phyloP scores from a whole-genome alignment of 2,797 vertebrate genomes.

The Pantherophis alleghaniensis region DNA sequence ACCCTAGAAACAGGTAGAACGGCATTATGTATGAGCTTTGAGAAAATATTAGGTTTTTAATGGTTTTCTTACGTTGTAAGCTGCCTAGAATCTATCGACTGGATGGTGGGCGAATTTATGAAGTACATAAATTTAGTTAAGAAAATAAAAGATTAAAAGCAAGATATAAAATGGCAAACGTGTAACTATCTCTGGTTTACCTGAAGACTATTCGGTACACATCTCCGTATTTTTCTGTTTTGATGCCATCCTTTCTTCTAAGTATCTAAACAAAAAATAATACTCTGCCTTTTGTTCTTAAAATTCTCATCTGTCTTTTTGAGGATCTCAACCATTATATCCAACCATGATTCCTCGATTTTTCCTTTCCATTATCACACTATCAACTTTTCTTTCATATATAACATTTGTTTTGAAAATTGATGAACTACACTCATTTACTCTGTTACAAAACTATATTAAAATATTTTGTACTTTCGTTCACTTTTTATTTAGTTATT shows the following conservation, averaged over 20 bases:
- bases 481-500: not conserved
- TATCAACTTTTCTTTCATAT: no score
- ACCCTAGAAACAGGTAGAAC: not conserved
- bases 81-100: not conserved
- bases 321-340: not conserved
- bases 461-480: not conserved
- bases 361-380: no score
- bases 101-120: not conserved
- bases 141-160: not conserved
- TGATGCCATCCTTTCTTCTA: not conserved
- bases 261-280: not conserved
- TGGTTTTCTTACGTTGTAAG: not conserved
- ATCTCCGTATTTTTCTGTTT: not conserved
- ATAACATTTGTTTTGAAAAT: not conserved
- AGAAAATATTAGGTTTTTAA: not conserved
- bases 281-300: not conserved
- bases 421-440: not conserved
- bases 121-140: not conserved
- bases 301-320: not conserved
- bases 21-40: not conserved
- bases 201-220: not conserved
- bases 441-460: not conserved
- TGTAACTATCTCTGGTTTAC: not conserved
- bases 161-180: not conserved
- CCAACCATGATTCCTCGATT: not conserved